phyloP scores from a whole-genome alignment of 2,888 invertebrate species.

The Junonia oenone region DNA sequence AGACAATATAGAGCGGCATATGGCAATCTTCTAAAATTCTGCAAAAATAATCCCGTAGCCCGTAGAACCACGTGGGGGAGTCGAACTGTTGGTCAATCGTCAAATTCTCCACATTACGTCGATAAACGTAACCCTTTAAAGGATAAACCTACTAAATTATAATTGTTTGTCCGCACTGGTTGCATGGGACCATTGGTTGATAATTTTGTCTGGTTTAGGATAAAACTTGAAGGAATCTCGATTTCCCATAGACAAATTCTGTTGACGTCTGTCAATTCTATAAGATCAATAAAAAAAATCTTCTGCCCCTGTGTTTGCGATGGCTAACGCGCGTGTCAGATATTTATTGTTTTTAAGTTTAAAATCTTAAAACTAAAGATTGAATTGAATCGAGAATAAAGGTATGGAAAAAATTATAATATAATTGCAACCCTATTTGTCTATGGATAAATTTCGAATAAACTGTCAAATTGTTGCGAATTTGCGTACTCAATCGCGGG shows the following conservation, averaged over 20 bases:
- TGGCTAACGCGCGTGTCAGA: not conserved
- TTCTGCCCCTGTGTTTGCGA: not conserved
- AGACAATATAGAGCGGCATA: constrained; percentile 86
- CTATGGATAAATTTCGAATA: no score
- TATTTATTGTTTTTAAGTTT: not conserved
- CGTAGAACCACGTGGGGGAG: constrained; percentile 68
- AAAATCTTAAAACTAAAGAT: no score
- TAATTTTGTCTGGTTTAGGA: not conserved
- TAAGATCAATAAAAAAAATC: not conserved
- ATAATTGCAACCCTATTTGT: no score
- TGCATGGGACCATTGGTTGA: not conserved
- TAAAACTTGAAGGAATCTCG: not conserved
- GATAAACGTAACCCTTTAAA: constrained; percentile 59
- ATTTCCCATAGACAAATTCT: not conserved
- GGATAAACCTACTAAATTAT: constrained; percentile 67
- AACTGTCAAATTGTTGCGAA: no score
- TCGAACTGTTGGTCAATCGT: constrained; percentile 66
- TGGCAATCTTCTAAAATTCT: constrained; percentile 72
- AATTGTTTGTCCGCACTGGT: constrained; percentile 27
- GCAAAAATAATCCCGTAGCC: constrained; percentile 57
- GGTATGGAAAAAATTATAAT: no score
- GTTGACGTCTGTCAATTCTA: not conserved
- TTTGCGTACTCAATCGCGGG: no score
- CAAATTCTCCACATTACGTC: constrained; percentile 65
- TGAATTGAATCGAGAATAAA: no score